Conservation (phyloP, 2,888 invertebrate species). For the Acrocyrtus sp. region DNA sequence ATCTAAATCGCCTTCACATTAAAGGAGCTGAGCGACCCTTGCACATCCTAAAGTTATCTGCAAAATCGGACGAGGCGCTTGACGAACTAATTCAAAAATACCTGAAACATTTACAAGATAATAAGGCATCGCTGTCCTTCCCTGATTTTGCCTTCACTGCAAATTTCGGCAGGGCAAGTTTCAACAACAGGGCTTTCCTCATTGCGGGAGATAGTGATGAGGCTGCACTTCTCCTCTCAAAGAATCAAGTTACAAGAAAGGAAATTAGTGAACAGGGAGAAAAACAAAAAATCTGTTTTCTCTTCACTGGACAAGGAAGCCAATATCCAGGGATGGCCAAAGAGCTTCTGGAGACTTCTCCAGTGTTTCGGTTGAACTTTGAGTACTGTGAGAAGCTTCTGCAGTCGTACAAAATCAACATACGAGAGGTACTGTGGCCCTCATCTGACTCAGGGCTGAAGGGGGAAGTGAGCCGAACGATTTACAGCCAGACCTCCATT, state of each 20-base stretch:
- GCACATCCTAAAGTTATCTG: slow-evolving; percentile 45
- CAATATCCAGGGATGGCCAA: slow-evolving; percentile 50
- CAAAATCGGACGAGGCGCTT: slow-evolving; percentile 43
- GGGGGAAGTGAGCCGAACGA: slow-evolving; percentile 24
- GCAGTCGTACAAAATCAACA: slow-evolving; percentile 3
- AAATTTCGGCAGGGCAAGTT: slow-evolving; percentile 44
- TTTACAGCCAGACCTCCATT: slow-evolving; percentile 57
- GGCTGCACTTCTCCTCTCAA: slow-evolving; percentile 9
- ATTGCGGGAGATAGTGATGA: slow-evolving; percentile 27
- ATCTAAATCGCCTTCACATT: not conserved
- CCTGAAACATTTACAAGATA: not conserved
- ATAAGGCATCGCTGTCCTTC: not conserved
- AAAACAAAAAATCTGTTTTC: slow-evolving; percentile 34
- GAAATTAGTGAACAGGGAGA: slow-evolving; percentile 10
- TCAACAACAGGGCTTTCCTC: slow-evolving; percentile 33
- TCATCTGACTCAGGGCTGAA: not conserved
- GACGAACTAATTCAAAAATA: slow-evolving; percentile 21
- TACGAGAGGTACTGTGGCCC: slow-evolving; percentile 36
- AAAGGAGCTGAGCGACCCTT: slow-evolving; percentile 21
- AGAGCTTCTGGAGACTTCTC: slow-evolving; percentile 19
- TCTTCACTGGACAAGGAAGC: slow-evolving; percentile 40
- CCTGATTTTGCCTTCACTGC: slow-evolving; percentile 34
- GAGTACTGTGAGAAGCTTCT: slow-evolving; percentile 39
- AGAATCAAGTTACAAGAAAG: slow-evolving; percentile 2
- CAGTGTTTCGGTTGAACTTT: slow-evolving; percentile 42